A percentile compares a stretch with the other conserved stretches of the same genome.
phyloP scores from a whole-genome alignment of 1,140 invertebrate species.

The Lamellibrachia luymesi region DNA sequence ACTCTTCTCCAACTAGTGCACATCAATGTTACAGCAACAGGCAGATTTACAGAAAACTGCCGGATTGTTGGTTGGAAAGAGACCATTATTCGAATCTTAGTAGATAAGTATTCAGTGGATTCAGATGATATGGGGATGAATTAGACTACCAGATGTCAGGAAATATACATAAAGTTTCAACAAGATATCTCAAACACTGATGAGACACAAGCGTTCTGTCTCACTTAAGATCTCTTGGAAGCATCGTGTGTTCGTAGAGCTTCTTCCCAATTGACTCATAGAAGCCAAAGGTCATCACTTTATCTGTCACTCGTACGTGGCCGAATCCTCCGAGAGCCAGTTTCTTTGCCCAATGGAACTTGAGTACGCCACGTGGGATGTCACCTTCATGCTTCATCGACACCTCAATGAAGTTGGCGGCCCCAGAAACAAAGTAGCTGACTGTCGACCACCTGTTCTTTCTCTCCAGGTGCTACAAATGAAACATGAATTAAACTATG shows the following conservation, averaged over 20 bases:
- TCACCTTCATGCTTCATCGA: constrained; percentile 41
- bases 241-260: constrained; percentile 37
- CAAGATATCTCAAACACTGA: neutral
- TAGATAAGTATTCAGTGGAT: neutral
- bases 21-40: neutral
- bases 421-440: constrained; percentile 55
- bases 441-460: constrained; percentile 35
- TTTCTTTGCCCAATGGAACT: constrained; percentile 54
- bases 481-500: neutral
- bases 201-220: neutral
- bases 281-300: constrained; percentile 52
- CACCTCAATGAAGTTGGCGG: constrained; percentile 54
- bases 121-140: neutral
- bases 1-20: neutral
- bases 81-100: too few species aligned
- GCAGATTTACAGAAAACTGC: neutral
- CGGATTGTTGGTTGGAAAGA: neutral
- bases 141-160: neutral
- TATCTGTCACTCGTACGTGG: constrained; percentile 42
- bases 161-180: neutral
- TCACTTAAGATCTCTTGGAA: constrained; percentile 24
- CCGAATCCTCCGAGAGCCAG: constrained; percentile 52
- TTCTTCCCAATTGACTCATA: constrained; percentile 39
- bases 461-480: neutral
- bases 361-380: constrained; percentile 46